phyloP scores from a whole-genome alignment of 92 coral and sea anemone species.

The Virgularia gustaviana region DNA sequence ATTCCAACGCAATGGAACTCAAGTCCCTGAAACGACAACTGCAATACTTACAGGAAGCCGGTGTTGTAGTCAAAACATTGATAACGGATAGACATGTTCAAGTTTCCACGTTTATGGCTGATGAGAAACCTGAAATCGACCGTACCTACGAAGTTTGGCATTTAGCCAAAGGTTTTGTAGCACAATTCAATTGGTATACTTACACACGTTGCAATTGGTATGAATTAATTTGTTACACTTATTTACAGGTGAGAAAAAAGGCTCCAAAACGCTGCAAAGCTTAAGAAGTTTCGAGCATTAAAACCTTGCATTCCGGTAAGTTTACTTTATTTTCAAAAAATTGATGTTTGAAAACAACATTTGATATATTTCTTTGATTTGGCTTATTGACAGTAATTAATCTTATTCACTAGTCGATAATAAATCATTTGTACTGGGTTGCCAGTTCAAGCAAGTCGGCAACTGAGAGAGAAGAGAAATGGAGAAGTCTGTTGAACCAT shows the following conservation, averaged over 20 bases:
- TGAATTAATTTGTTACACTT: background rate
- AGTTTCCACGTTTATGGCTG: conserved; percentile 19
- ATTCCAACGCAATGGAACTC: conserved; percentile 41
- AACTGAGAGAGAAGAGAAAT: conserved; percentile 35
- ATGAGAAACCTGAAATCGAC: conserved; percentile 30
- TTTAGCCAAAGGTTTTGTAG: conserved; percentile 31
- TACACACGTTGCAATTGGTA: no score
- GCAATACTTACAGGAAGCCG: conserved; percentile 11
- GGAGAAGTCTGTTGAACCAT: conserved; percentile 29
- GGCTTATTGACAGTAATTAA: no score
- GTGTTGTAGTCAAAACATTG: conserved; percentile 15
- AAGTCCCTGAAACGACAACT: conserved; percentile 41
- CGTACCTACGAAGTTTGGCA: conserved; percentile 43
- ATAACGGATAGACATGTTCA: conserved; percentile 42
- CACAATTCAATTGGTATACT: background rate
- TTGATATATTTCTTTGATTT: background rate
- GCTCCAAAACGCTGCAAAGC: conserved; percentile 23
- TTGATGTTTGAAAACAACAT: background rate
- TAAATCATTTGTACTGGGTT: conserved; percentile 40
- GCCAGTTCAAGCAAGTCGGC: conserved; percentile 31
- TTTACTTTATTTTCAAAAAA: background rate
- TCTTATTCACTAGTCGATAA: conserved; percentile 21
- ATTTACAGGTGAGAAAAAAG: conserved; percentile 31
- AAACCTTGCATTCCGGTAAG: conserved; percentile 44
- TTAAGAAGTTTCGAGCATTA: conserved; percentile 28